Evolutionary conservation across 1,140 invertebrate species (phyloP).

Genomic region (Rhyacophila brunnea): DNA sequence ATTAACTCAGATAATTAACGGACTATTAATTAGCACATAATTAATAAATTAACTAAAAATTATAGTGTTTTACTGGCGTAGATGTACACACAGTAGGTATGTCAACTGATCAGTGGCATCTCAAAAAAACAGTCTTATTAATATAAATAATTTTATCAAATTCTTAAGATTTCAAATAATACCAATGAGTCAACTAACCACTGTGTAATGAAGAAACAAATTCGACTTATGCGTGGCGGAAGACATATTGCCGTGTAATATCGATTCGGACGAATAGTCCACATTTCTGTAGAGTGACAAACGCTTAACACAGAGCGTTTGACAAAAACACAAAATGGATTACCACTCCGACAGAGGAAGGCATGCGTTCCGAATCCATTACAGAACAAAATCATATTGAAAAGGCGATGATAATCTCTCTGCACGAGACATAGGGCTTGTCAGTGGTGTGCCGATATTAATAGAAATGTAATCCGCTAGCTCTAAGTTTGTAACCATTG

Average conservation of each 20-base stretch:
- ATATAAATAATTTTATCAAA: too few species aligned
- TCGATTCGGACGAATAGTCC: not conserved
- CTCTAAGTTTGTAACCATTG: not conserved
- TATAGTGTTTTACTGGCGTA: too few species aligned
- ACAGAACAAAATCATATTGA: conserved; percentile 6
- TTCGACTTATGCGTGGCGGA: too few species aligned
- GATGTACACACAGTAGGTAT: too few species aligned
- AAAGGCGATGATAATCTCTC: conserved; percentile 1
- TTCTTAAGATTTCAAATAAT: too few species aligned
- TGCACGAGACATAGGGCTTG: conserved; percentile 6
- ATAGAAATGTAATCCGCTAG: not conserved
- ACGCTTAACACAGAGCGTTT: conserved; percentile 1
- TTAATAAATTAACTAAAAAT: too few species aligned
- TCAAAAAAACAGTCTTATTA: too few species aligned
- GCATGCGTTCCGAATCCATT: conserved; percentile 18
- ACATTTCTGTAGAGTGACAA: not conserved
- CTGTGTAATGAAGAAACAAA: too few species aligned
- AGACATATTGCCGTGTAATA: conserved; percentile 17
- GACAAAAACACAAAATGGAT: conserved; percentile 21
- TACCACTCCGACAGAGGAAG: conserved; percentile 8
- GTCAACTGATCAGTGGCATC: too few species aligned
- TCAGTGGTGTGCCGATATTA: not conserved
- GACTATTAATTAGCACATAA: too few species aligned
- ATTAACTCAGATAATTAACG: too few species aligned
- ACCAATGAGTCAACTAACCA: too few species aligned